phyloP scores from a whole-genome alignment of 2,797 vertebrate species.

The Thamnophis elegans region DNA sequence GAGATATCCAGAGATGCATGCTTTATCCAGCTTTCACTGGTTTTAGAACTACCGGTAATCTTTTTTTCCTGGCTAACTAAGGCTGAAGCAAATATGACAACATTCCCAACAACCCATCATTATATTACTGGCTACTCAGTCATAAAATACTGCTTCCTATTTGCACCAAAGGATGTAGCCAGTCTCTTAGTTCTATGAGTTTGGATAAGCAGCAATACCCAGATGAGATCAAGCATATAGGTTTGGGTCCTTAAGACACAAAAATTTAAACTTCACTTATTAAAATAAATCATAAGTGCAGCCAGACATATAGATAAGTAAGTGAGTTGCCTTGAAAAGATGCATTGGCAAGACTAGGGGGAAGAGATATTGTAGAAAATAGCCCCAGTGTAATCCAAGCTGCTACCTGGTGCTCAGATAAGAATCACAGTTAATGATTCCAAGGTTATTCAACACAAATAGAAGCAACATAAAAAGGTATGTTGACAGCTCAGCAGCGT shows the following conservation, averaged over 20 bases:
- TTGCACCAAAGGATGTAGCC: neutral
- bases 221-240: neutral
- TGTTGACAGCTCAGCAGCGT: slow-evolving; percentile 10
- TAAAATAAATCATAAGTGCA: neutral
- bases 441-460: slow-evolving; percentile 13
- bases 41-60: neutral
- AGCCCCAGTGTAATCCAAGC: neutral
- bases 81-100: neutral
- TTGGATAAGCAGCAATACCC: neutral
- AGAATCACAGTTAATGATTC: neutral
- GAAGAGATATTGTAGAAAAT: neutral
- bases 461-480: neutral
- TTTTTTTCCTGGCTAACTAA: neutral
- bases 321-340: neutral
- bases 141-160: neutral
- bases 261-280: neutral
- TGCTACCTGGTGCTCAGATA: neutral
- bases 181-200: neutral
- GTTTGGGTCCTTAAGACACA: neutral
- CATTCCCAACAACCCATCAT: neutral
- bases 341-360: neutral
- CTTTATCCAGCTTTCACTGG: neutral
- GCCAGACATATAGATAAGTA: neutral
- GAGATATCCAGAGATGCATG: neutral
- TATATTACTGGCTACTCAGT: neutral